Percentiles rank a stretch among this genome's conserved stretches.
phyloP scores from a whole-genome alignment of 2,888 invertebrate genomes.

The Caenorhabditis panamensis region DNA sequence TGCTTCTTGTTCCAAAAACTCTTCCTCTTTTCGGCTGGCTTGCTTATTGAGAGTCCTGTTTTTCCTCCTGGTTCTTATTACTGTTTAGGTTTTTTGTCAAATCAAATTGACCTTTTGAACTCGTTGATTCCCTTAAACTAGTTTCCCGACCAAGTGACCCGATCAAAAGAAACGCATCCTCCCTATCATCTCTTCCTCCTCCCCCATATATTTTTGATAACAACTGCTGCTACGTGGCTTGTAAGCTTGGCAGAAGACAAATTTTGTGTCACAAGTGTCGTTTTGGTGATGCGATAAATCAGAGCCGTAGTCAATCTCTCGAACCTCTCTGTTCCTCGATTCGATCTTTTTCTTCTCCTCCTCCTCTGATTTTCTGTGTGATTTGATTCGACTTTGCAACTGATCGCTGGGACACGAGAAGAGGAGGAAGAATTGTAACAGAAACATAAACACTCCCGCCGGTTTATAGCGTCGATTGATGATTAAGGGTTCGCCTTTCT shows the following conservation, averaged over 20 bases:
- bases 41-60: no score
- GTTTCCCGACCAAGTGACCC: no score
- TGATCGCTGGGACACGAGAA: slow-evolving; percentile 11
- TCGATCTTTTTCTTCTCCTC: not conserved
- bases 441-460: slow-evolving; percentile 40
- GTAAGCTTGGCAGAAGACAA: slow-evolving; percentile 37
- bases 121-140: no score
- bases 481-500: slow-evolving; percentile 32
- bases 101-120: no score
- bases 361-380: slow-evolving; percentile 20
- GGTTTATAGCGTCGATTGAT: slow-evolving; percentile 47
- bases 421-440: slow-evolving; percentile 45
- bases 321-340: slow-evolving; percentile 17
- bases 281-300: slow-evolving; percentile 39
- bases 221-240: slow-evolving; percentile 46
- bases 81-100: no score
- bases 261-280: slow-evolving; percentile 33
- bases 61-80: no score
- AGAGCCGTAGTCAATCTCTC: slow-evolving; percentile 24
- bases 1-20: slow-evolving; percentile 27
- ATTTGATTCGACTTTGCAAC: not conserved
- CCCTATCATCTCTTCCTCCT: slow-evolving; percentile 2
- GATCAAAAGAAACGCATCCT: no score
- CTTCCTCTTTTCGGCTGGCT: no score
- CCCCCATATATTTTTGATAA: slow-evolving; percentile 8